phyloP scores from a whole-genome alignment of 2,797 vertebrate species.

The Onychomys torridus region DNA sequence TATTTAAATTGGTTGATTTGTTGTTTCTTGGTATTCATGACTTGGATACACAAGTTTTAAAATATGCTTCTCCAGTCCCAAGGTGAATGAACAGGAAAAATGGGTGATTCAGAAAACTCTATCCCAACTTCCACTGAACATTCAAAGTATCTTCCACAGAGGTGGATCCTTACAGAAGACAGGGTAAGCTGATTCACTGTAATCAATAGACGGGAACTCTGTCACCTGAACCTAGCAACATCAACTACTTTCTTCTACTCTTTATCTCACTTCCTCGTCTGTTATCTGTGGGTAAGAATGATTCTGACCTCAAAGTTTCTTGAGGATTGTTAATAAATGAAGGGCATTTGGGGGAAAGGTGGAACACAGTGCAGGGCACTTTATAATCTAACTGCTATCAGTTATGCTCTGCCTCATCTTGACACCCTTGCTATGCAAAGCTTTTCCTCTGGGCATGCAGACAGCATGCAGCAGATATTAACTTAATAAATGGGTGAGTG shows the following conservation, averaged over 20 bases:
- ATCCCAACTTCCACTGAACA: neutral
- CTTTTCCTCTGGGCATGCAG: neutral
- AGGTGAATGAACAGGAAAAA: neutral
- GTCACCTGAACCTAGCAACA: neutral
- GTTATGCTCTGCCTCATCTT: neutral
- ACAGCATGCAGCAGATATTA: neutral
- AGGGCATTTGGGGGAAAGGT: neutral
- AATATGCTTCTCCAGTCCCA: conserved; percentile 14
- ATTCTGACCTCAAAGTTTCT: neutral
- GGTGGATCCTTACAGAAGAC: neutral
- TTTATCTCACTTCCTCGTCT: neutral
- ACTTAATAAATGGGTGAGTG: neutral
- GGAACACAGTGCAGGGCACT: neutral
- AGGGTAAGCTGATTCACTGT: neutral
- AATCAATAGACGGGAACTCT: neutral
- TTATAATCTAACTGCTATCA: neutral
- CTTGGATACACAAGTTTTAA: neutral
- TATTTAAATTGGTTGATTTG: conserved; percentile 29
- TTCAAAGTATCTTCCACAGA: conserved; percentile 10
- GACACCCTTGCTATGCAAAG: neutral
- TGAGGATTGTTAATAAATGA: neutral
- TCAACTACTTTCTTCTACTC: neutral
- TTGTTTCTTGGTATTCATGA: conserved; percentile 1
- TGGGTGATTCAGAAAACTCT: conserved; percentile 2
- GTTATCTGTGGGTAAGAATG: neutral